Base-by-base conservation (phyloP, 2,113 vertebrate species). In the Corythaeola cristata region DNA sequence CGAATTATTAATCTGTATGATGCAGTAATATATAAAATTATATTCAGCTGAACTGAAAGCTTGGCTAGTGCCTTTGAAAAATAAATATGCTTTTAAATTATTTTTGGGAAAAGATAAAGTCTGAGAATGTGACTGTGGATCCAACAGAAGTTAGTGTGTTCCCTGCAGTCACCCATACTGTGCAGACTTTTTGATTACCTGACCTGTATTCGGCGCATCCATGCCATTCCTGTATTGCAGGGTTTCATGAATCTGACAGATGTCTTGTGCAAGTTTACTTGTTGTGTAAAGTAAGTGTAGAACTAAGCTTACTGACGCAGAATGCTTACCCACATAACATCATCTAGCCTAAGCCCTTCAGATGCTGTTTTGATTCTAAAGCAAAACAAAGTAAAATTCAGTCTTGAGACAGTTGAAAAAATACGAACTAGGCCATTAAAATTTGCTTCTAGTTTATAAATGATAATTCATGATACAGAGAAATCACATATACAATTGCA, bases 141-240 rank as follows among this genome's bases (percentile, higher is more conserved):
- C 56, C 4, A 26, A 0, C 49, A 30, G 17, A 74, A 49, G 60
- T 32, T 32, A 32, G 4, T 37, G 33, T 35, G 59, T 45, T 69
- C 67, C 56, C 62, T 85, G 66, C 77, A 50, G 82, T 49, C 45
- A 11, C 24, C 49, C 24, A 0, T 13, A 39, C 90, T 73, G 55
- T 7, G 33, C 68, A 33, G 59, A 23, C 27, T 26, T 15, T 6
- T 10, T 30, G 37, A 2, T 41, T 32, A 12, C 47, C 44, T 71
- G 76, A 11, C 6, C 66, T 28, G 88, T 32, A 6, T 2, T n/a
- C 26, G n/a, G 66, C 69, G 11, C n/a, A 18, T 37, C 63, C 39
- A 5, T 33, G 47, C 37, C 3, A 1, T 30, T 58, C 72, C 52
- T 2, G 0, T 9, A 0, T 1, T 8, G 69, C 67, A 19, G 37